Percentiles rank a stretch among this genome's conserved stretches.
Conservation (phyloP, 1,140 invertebrate species). For the Zophobas atratus region DNA sequence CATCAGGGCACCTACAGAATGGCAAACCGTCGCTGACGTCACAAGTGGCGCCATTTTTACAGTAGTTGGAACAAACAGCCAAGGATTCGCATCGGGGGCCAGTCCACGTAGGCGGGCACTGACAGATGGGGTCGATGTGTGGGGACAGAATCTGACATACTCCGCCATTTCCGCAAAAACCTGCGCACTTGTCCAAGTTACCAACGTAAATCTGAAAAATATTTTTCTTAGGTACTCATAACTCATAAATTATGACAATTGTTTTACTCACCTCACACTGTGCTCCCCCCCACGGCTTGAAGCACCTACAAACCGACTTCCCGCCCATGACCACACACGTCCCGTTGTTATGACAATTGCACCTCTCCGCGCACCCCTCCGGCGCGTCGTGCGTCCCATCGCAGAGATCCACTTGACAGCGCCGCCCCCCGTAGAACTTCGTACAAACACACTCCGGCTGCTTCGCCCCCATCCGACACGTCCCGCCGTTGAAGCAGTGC, state of each 20-base stretch:
- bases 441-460: conserved; percentile 68
- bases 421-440: conserved; percentile 65
- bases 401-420: conserved; percentile 68
- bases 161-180: conserved; percentile 73
- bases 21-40: conserved; percentile 67
- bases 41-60: conserved; percentile 75
- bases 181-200: conserved; percentile 74
- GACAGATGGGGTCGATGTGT: conserved; percentile 69
- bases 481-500: conserved; percentile 73
- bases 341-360: conserved; percentile 57
- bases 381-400: conserved; percentile 31
- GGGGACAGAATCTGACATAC: conserved; percentile 69
- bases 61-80: conserved; percentile 72
- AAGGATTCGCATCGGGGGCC: conserved; percentile 72
- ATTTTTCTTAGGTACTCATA: not conserved
- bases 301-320: conserved; percentile 67
- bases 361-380: conserved; percentile 34
- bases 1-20: conserved; percentile 63
- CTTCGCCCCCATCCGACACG: conserved; percentile 64
- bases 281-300: conserved; percentile 70
- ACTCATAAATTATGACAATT: too few species aligned
- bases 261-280: conserved; percentile 65
- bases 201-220: conserved; percentile 68
- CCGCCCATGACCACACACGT: conserved; percentile 57
- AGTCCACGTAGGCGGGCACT: conserved; percentile 74